Evolutionary conservation across 2,888 invertebrate species (phyloP).

Genomic region (Metopia argyrocephala): DNA sequence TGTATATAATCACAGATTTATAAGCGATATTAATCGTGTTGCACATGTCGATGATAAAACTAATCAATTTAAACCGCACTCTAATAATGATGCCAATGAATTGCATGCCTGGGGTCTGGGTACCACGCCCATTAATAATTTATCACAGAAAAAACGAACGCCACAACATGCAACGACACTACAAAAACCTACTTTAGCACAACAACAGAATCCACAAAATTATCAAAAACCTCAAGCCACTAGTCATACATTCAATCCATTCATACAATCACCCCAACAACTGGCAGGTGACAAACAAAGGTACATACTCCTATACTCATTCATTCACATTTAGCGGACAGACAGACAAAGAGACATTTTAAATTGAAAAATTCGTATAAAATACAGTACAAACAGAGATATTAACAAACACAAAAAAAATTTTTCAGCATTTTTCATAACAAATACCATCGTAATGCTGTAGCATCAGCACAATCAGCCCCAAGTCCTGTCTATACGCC

Average conservation of each 20-base stretch:
- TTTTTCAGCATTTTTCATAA: constrained; percentile 45
- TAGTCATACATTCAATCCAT: constrained; percentile 77
- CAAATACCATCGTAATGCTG: constrained; percentile 58
- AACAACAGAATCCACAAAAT: constrained; percentile 68
- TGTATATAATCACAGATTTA: constrained; percentile 78
- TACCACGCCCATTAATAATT: constrained; percentile 68
- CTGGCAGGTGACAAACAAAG: constrained; percentile 72
- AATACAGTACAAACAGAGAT: not conserved
- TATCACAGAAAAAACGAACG: constrained; percentile 68
- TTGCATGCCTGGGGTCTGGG: constrained; percentile 83
- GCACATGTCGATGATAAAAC: constrained; percentile 79
- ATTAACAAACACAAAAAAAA: not conserved
- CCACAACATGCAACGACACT: constrained; percentile 66
- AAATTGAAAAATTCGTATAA: not conserved
- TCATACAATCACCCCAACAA: constrained; percentile 67
- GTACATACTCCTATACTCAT: constrained; percentile 65
- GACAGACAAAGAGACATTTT: not conserved
- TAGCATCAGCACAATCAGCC: constrained; percentile 66
- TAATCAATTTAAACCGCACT: constrained; percentile 79
- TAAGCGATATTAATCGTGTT: constrained; percentile 82
- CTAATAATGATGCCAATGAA: constrained; percentile 81
- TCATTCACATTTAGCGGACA: not conserved
- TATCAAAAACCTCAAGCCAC: constrained; percentile 73
- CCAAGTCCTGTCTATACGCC: constrained; percentile 73
- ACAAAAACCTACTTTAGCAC: constrained; percentile 65